phyloP scores from a whole-genome alignment of 2,888 invertebrate genomes.

The Eledona agricola region DNA sequence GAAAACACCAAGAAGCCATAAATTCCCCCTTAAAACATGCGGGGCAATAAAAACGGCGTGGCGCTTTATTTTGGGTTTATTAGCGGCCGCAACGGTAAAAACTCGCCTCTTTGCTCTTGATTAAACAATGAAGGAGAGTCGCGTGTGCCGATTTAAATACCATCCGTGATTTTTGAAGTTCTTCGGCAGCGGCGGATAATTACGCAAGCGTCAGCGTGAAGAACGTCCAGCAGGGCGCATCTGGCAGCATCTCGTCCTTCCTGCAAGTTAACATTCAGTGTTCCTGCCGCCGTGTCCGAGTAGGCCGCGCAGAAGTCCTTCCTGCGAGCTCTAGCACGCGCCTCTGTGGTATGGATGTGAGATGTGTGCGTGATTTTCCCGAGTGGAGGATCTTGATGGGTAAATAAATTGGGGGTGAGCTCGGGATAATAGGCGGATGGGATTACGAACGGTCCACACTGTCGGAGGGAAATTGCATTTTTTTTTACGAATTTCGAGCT shows the following conservation, averaged over 20 bases:
- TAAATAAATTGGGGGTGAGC: too few relatives aligned
- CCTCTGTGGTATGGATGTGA: conserved; percentile 4
- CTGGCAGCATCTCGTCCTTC: conserved; percentile 42
- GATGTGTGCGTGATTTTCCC: not conserved
- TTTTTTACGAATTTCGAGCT: too few relatives aligned
- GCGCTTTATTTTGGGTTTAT: conserved; percentile 23
- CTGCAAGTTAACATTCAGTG: conserved; percentile 41
- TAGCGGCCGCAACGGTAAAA: conserved; percentile 12
- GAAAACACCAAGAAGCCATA: conserved; percentile 29
- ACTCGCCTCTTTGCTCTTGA: not conserved
- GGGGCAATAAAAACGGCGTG: conserved; percentile 19
- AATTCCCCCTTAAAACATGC: conserved; percentile 23
- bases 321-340: conserved; percentile 43
- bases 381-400: too few relatives aligned
- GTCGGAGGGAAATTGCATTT: too few relatives aligned
- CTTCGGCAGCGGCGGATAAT: conserved; percentile 24
- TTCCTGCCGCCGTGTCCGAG: conserved; percentile 44
- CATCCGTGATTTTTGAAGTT: conserved; percentile 1
- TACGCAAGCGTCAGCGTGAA: conserved; percentile 37
- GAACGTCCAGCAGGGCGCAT: conserved; percentile 43
- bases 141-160: conserved; percentile 3
- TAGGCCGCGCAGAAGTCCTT: conserved; percentile 35
- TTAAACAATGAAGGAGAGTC: conserved; percentile 1
- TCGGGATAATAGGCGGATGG: too few relatives aligned
- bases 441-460: too few relatives aligned